Evolutionary conservation across 1,140 invertebrate species (phyloP).

Genomic region (Lithobius niger): DNA sequence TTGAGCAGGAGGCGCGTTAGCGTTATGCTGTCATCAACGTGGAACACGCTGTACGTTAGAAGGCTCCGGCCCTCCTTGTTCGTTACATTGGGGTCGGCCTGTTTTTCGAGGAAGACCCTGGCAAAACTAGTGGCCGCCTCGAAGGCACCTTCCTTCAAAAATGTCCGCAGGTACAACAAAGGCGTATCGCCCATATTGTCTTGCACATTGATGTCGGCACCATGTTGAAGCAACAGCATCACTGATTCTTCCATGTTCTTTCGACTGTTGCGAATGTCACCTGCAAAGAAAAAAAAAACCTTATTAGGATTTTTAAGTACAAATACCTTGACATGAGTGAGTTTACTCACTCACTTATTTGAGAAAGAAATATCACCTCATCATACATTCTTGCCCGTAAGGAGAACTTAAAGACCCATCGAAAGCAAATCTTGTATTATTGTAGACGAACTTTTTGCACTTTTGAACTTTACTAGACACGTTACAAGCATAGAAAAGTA

Average conservation of each 20-base stretch:
- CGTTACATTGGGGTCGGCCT: slow-evolving; percentile 23
- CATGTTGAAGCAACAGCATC: slow-evolving; percentile 28
- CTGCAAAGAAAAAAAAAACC: slow-evolving; percentile 1
- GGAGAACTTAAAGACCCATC: background rate
- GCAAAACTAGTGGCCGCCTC: slow-evolving; percentile 21
- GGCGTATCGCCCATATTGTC: slow-evolving; percentile 35
- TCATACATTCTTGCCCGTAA: background rate
- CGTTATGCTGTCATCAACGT: slow-evolving; percentile 25
- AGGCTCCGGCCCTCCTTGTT: slow-evolving; percentile 25
- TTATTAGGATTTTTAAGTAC: background rate
- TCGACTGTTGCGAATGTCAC: background rate
- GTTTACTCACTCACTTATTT: background rate
- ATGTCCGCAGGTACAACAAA: slow-evolving; percentile 26
- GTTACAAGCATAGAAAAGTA: no score
- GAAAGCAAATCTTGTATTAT: no score
- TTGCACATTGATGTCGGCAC: slow-evolving; percentile 28
- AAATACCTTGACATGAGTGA: background rate
- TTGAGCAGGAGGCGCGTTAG: slow-evolving; percentile 28
- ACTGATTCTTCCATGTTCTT: slow-evolving; percentile 5
- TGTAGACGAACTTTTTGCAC: no score
- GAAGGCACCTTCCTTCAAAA: slow-evolving; percentile 24
- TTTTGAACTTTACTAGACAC: no score
- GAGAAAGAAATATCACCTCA: background rate
- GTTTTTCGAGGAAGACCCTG: slow-evolving; percentile 22
- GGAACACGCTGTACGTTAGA: slow-evolving; percentile 26